A percentile compares a stretch with the other conserved stretches of the same genome.
phyloP scores from a whole-genome alignment of 2,113 vertebrate genomes.

The Entelurus aequoreus region DNA sequence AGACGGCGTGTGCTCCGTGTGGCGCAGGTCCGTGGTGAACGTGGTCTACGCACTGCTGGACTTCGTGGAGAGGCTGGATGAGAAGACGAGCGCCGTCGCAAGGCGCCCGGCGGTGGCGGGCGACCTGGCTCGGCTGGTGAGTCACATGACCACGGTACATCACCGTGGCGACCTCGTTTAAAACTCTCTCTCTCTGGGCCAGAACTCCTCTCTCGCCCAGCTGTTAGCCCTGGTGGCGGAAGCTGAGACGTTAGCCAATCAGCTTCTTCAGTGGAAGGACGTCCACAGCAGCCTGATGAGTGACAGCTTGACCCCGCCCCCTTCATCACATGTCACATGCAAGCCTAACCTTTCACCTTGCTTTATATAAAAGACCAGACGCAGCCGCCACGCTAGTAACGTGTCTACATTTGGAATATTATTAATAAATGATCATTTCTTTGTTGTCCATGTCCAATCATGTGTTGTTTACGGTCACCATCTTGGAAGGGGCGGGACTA shows the following conservation, averaged over 20 bases:
- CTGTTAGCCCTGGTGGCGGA: slow-evolving; percentile 70
- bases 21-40: slow-evolving; percentile 28
- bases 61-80: slow-evolving; percentile 82
- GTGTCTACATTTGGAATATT: no score
- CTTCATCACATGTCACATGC: no score
- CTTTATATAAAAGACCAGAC: no score
- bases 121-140: slow-evolving; percentile 75
- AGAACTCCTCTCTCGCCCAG: slow-evolving; percentile 73
- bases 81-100: slow-evolving; percentile 69
- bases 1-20: no score
- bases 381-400: no score
- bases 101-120: slow-evolving; percentile 58
- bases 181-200: neutral
- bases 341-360: no score
- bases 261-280: slow-evolving; percentile 76
- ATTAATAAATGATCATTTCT: no score
- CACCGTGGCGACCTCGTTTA: no score
- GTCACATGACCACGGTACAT: slow-evolving; percentile 27
- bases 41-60: slow-evolving; percentile 73
- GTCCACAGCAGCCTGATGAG: slow-evolving; percentile 34
- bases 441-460: no score
- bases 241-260: slow-evolving; percentile 71
- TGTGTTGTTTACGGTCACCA: no score
- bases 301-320: neutral
- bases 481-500: no score